Evolutionary conservation across 1,140 invertebrate species (phyloP), one percentile per base, ranked within the genome.

Genomic region (Caenorhabditis remanei): DNA sequence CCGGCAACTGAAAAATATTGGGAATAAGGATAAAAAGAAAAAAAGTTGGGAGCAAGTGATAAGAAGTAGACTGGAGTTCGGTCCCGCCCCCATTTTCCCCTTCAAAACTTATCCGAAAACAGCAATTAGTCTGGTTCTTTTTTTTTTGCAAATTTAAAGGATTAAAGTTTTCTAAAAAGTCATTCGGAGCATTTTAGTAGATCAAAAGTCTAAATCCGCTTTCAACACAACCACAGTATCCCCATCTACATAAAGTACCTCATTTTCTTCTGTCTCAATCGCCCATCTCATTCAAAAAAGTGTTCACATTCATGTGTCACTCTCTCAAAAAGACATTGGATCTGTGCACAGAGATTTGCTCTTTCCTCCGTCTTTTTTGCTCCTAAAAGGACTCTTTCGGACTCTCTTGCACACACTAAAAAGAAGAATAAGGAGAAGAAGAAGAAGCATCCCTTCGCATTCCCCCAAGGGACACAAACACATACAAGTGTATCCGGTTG

Each of bases 401-500:
- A 79, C 71, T 79, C 71, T 79, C 46, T 79, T 63, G 21, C 61
- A 32, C 61, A 3, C 58, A 46, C 65, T 71, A 71, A 71, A 71
- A 71, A 16, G 65, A 46, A 71, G 65, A 71, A 71, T 40, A 71
- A 71, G 4, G 16, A 71, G 41, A 71, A 46, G n/a, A 53, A 79
- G 21, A 50, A 79, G n/a, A 50, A 24, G 71, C 1, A 32, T 32
- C 32, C 32, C 32, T 32, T 24, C 13, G 11, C 46, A 8, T 46
- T n/a, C 53, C 71, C 71, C 71, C 71, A 50, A 53, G 71, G 71
- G 71, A 79, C 71, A 79, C 71, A 48, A 53, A 50, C 46, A 79
- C 46, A 32, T 32, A 79, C 71, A 79, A 79, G 71, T 79, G 71
- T 79, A 79, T 79, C 71, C 71, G 71, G 71, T 79, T 79, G 71